Base-by-base conservation (phyloP, 2,888 invertebrate genomes). In the Malthinus flaveolus region DNA sequence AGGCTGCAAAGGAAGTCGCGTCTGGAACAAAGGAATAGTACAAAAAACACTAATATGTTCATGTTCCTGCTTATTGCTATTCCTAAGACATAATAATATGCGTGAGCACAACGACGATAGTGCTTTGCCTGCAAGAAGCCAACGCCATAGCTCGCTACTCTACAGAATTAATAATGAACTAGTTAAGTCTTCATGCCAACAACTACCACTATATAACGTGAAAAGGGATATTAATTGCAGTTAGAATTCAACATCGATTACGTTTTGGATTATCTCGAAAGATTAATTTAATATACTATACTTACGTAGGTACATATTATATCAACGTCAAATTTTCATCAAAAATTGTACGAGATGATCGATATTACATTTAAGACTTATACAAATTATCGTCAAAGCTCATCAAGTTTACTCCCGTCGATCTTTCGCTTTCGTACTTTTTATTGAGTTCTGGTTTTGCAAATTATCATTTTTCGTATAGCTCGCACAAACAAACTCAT, bases 71-170 rank as follows among this genome's bases (percentile, higher is more conserved):
- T 68, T 67, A 68, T 57, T 68, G 67, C 67, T 68, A 71, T 68
- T 68, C 68, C 67, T 68, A 68, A 68, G 66, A 66, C 65, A 66
- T 64, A 62, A 66, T 64, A 62, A 64, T 68, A 67, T 68, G 70
- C 69, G 67, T 63, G 62, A 64, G 65, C 67, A 65, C 66, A 68
- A 65, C 66, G 62, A 54, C 67, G 80, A 79, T 70, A 79, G 80
- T 12, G 80, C 23, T 5, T 81, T 23, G 79, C 80, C 0, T 82
- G 82, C 64, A 74, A 80, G 59, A 78, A 81, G 9, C 47, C 13
- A 47, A 47, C 47, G 51, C 46, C 47, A 49, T 49, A 36, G 39
- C 39, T 15, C 49, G 34, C 44, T 62, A 61, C 62, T 59, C 62
- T 65, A 60, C 56, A 46, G 49, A 61, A 59, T 63, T 61, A 59